A percentile compares a stretch with the other conserved stretches of the same genome.
phyloP scores from a whole-genome alignment of 2,888 invertebrate species.

The Eledona agricola region DNA sequence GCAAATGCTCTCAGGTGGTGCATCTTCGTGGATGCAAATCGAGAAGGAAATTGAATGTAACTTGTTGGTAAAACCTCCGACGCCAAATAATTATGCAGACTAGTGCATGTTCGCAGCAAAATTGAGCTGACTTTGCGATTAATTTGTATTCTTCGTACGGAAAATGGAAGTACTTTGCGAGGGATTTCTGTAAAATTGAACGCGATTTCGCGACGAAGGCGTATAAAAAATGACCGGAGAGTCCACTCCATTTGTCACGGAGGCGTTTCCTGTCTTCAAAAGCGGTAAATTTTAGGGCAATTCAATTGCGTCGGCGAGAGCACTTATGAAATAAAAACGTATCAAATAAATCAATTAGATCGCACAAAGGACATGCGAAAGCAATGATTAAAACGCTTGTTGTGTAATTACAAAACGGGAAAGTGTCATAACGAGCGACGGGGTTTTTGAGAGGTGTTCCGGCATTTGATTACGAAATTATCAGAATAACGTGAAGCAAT shows the following conservation, averaged over 20 bases:
- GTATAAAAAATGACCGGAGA: slow-evolving; percentile 1
- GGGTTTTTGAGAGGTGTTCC: no score
- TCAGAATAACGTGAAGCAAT: background rate
- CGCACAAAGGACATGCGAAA: no score
- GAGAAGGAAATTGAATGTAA: slow-evolving; percentile 12
- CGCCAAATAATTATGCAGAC: slow-evolving; percentile 11
- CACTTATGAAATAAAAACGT: slow-evolving; percentile 3
- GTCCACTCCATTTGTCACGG: slow-evolving; percentile 5
- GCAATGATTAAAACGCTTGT: no score
- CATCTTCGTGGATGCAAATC: slow-evolving; percentile 18
- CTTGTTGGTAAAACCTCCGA: slow-evolving; percentile 8
- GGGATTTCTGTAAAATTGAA: no score
- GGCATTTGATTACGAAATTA: slow-evolving; percentile 3
- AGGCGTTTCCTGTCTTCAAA: slow-evolving; percentile 9
- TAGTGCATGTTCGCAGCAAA: background rate
- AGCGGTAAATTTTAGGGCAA: slow-evolving; percentile 11
- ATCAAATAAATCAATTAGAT: slow-evolving; percentile 9
- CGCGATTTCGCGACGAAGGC: background rate
- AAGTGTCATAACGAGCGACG: no score
- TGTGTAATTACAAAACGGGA: no score
- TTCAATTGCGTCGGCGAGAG: slow-evolving; percentile 1
- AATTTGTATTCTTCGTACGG: no score
- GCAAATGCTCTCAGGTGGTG: slow-evolving; percentile 6
- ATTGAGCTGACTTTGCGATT: background rate
- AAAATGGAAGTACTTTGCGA: no score